Percentiles rank a stretch among this genome's conserved stretches.
phyloP scores from a whole-genome alignment of 2,888 invertebrate genomes.

The Coremacera marginata region DNA sequence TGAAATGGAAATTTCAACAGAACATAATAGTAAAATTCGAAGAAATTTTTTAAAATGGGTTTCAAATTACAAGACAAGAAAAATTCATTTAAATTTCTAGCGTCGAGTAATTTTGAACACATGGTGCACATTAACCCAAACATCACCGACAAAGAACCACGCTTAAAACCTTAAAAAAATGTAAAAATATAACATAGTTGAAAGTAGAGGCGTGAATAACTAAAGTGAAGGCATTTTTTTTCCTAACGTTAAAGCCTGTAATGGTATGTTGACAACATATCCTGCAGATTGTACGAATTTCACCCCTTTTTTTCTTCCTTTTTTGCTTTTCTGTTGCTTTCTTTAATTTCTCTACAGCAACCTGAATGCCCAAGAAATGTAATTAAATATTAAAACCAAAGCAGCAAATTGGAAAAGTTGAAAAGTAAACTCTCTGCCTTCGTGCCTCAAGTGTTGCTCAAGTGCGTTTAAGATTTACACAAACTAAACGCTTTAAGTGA shows the following conservation, averaged over 20 bases:
- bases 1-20: neutral
- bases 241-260: neutral
- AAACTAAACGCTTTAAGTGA: neutral
- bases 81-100: neutral
- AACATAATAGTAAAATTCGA: neutral
- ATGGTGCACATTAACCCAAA: conserved; percentile 8
- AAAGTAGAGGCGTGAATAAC: conserved; percentile 11
- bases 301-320: no score
- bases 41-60: conserved; percentile 4
- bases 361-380: neutral
- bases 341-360: neutral
- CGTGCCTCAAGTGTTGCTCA: neutral
- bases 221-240: neutral
- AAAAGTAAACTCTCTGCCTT: neutral
- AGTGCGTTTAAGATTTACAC: conserved; percentile 7
- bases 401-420: neutral
- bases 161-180: neutral
- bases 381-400: conserved; percentile 12
- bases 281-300: neutral
- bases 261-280: neutral
- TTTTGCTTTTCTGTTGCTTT: neutral
- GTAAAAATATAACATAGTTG: neutral
- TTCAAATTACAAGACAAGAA: conserved; percentile 13
- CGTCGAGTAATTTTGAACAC: neutral
- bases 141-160: neutral